Percentiles rank a stretch among this genome's conserved stretches.
These are phyloP conservation scores for Phymorhynchus buccinoides DNA, from an alignment of 1,140 invertebrate genomes.

Conservation along the genomic window DNA sequence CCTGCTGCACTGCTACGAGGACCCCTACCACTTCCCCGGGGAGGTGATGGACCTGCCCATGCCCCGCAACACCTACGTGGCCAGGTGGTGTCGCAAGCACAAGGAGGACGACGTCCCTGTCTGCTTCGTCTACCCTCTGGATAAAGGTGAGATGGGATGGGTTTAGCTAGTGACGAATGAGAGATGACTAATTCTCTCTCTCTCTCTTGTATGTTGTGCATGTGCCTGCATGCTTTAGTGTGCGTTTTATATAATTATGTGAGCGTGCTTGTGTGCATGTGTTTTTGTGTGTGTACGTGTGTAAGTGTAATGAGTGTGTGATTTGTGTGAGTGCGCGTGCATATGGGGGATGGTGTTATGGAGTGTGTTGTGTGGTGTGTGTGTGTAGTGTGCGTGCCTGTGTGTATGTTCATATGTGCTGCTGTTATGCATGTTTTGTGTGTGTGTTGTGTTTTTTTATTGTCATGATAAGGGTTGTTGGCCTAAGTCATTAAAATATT, in stretches of 20 bases:
- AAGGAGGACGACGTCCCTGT: slow-evolving; percentile 55
- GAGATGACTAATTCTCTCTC: background rate
- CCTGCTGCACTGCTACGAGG: slow-evolving; percentile 51
- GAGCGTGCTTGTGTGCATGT: background rate
- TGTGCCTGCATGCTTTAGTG: slow-evolving; percentile 23
- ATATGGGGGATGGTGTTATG: no score
- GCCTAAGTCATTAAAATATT: no score
- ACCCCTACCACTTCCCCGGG: slow-evolving; percentile 58
- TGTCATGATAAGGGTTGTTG: no score
- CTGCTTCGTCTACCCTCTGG: slow-evolving; percentile 64
- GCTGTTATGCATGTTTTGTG: no score
- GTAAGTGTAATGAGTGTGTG: background rate
- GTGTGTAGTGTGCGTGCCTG: no score
- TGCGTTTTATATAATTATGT: no score
- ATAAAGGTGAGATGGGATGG: slow-evolving; percentile 57
- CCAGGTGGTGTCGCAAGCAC: slow-evolving; percentile 55
- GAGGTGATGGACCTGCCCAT: slow-evolving; percentile 59
- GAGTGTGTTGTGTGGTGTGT: no score
- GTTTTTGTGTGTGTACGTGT: background rate
- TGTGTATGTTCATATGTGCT: no score
- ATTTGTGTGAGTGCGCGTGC: background rate
- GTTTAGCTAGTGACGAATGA: background rate
- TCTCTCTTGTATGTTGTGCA: background rate
- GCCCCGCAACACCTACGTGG: slow-evolving; percentile 56
- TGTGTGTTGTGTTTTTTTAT: no score